Base-by-base conservation (phyloP, 2,888 invertebrate genomes). In the Pristionchus maxplancki region DNA sequence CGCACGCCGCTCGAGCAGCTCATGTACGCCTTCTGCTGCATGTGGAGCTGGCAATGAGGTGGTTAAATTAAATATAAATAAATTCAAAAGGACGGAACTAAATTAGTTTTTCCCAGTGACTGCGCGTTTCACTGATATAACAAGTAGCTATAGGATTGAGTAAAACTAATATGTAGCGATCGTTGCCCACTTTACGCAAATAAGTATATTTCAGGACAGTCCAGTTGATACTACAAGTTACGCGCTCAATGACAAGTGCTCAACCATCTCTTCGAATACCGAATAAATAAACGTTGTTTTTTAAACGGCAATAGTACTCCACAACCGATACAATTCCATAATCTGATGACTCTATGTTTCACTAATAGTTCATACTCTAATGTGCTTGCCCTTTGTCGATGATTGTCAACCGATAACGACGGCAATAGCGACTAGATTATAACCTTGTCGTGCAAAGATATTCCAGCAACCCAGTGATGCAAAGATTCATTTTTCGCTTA, bases 41-140 rank as follows among this genome's bases (percentile, higher is more conserved):
- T 85, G 85, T 85, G 85, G 85, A 85, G 40, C 40, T 85, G 85
- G 85, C 62, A 44, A 64, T 85, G 58, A 64, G 64, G 64, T 48
- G 44, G 1, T 13, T 17, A 13, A 71, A 64, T 64, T 64, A 28
- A 28, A 9, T 4, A 64, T 9, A 64, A 44, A 44, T n/a, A n/a
- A n/a, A n/a, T n/a, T n/a, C n/a, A n/a, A n/a, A n/a, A n/a, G n/a
- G n/a, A n/a, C n/a, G n/a, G n/a, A n/a, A n/a, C 64, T 8, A 24
- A 64, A 64, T 9, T n/a, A 20, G 24, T 58, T 58, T 17, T 58
- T n/a, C 28, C 1, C n/a, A 62, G 28, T 64, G 28, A 64, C 28
- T n/a, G 28, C 1, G 28, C 28, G 64, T 64, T 64, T 28, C 64
- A 64, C 20, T 0, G 64, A 8, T n/a, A 64, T 6, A 15, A 50